These are phyloP conservation scores for Telenomus remus DNA, from an alignment of 1,140 invertebrate species.

Conservation along the genomic window DNA sequence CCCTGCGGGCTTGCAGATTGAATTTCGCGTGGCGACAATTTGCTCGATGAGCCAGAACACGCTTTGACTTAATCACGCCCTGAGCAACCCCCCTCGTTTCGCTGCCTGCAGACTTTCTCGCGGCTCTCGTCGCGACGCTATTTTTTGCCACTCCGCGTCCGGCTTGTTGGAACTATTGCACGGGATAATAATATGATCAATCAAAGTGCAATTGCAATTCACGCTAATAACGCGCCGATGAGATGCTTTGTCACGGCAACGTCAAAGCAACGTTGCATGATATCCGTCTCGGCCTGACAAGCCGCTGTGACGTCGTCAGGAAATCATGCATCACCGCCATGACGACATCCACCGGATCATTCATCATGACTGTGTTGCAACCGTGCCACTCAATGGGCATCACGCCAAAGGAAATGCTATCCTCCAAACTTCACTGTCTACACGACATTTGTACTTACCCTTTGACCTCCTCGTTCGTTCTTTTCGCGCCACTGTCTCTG, in stretches of 20 bases:
- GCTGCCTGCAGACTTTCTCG: constrained; percentile 10
- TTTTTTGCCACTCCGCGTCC: too few species aligned
- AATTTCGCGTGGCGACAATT: constrained; percentile 49
- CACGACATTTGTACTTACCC: too few species aligned
- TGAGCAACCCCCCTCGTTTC: constrained; percentile 32
- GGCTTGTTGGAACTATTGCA: too few species aligned
- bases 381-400: constrained; percentile 24
- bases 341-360: constrained; percentile 46
- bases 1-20: constrained; percentile 26
- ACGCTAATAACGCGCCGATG: constrained; percentile 27
- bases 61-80: constrained; percentile 44
- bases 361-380: constrained; percentile 34
- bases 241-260: constrained; percentile 44
- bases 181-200: constrained; percentile 36
- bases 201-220: constrained; percentile 31
- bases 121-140: too few species aligned
- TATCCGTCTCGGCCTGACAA: constrained; percentile 42
- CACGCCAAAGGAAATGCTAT: too few species aligned
- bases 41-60: constrained; percentile 43
- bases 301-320: constrained; percentile 42
- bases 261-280: constrained; percentile 51
- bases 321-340: constrained; percentile 46
- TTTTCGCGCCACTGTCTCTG: too few species aligned
- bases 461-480: too few species aligned
- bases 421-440: too few species aligned